phyloP scores from a whole-genome alignment of 2,888 invertebrate species.

The Endomychus coccineus region DNA sequence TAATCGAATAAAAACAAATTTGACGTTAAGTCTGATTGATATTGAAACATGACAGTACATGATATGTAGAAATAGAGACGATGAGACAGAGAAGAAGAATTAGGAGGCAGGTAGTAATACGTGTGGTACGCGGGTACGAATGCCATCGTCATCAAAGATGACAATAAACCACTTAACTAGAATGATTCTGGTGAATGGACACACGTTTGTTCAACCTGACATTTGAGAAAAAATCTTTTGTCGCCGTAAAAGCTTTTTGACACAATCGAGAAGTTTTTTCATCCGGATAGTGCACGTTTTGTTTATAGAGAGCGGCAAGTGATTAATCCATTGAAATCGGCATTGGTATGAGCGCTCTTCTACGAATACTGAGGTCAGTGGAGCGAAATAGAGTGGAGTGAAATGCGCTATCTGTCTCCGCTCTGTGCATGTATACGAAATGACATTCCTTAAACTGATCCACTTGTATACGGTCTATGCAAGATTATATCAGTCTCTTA shows the following conservation, averaged over 20 bases:
- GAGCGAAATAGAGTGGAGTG: slow-evolving; percentile 27
- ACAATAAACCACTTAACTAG: slow-evolving; percentile 46
- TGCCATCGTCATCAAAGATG: slow-evolving; percentile 35
- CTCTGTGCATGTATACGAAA: slow-evolving; percentile 11
- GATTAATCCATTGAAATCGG: slow-evolving; percentile 33
- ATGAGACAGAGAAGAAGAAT: background rate
- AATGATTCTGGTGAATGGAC: slow-evolving; percentile 43
- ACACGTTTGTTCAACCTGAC: slow-evolving; percentile 42
- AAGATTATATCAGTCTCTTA: no score
- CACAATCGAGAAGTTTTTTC: slow-evolving; percentile 41
- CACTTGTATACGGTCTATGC: slow-evolving; percentile 21
- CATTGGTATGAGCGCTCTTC: no score
- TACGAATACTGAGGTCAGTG: slow-evolving; percentile 26
- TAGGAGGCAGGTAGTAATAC: slow-evolving; percentile 8
- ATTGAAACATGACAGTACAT: slow-evolving; percentile 33
- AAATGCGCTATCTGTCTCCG: slow-evolving; percentile 15
- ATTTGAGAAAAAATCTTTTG: slow-evolving; percentile 41
- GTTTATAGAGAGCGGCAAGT: slow-evolving; percentile 27
- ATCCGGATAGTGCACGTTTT: slow-evolving; percentile 33
- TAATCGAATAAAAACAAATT: slow-evolving; percentile 26
- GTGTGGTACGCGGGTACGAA: slow-evolving; percentile 18
- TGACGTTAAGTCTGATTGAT: slow-evolving; percentile 42
- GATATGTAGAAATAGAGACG: slow-evolving; percentile 20
- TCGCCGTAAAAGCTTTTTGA: slow-evolving; percentile 47
- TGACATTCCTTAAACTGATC: slow-evolving; percentile 29